A percentile compares a stretch with the other conserved stretches of the same genome.
Conservation (phyloP, 2,113 vertebrate genomes). For the Arizona elegans region DNA sequence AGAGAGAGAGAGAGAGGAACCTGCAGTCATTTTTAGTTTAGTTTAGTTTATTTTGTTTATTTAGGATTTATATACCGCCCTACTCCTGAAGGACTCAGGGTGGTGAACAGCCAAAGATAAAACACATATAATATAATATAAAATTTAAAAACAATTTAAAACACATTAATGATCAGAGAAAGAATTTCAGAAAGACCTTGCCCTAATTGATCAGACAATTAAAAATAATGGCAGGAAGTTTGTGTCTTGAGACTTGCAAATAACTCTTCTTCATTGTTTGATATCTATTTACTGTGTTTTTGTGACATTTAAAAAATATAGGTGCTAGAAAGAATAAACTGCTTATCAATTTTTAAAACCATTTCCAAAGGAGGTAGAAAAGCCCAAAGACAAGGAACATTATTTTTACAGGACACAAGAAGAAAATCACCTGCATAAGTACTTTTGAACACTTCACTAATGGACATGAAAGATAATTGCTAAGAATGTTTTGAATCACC, state of each 20-base stretch:
- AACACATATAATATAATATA: too few relatives aligned
- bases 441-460: neutral
- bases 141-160: too few relatives aligned
- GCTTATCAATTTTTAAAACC: neutral
- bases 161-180: neutral
- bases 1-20: neutral
- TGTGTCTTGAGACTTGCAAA: neutral
- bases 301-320: fast-evolving
- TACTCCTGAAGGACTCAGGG: too few relatives aligned
- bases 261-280: neutral
- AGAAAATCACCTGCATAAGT: neutral
- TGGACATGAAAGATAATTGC: neutral
- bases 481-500: slow-evolving; percentile 7
- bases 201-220: neutral
- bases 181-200: neutral
- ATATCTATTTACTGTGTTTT: fast-evolving
- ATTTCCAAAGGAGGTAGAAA: neutral
- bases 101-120: too few relatives aligned
- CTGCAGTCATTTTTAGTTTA: neutral
- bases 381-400: neutral
- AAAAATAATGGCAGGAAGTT: neutral
- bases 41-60: too few relatives aligned
- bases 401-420: slow-evolving; percentile 20
- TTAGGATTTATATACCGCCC: too few relatives aligned
- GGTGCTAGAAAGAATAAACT: neutral